Evolutionary conservation across 2,113 vertebrate genomes (phyloP), one percentile per base, ranked within the genome.

Genomic region (Serilophus lunatus): DNA sequence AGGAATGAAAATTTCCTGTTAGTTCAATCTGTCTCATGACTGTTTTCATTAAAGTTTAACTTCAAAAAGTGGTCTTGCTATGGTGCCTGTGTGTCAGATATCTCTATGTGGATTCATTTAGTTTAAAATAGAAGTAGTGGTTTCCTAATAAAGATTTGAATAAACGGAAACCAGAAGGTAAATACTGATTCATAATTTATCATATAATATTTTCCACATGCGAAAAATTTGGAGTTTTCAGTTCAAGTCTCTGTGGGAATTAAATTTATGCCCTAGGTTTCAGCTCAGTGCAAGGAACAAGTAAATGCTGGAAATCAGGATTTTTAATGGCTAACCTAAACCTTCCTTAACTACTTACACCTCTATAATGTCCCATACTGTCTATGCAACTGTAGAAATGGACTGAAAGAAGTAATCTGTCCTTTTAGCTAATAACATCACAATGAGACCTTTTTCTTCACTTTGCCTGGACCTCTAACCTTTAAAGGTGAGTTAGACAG

Each of bases 371-470:
- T 96, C 91, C 79, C 91, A 78, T 92, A 94, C 91, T 92, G 61
- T 94, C 95, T 96, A 97, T 96, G 96, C 76, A 96, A 97, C 86
- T 92, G 87, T 72, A 96, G 95, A 97, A 95, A 97, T n/a, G 36
- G 76, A 95, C 93, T 95, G 97, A 97, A 97, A 97, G 95, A 92
- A 93, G 91, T 97, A 97, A 95, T 96, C 95, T 95, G 45, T 95
- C 90, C 96, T 97, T 98, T 98, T 97, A 98, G 97, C 96, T 98
- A 97, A 97, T 97, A 97, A 97, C 96, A 97, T 98, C 97, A 98
- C 98, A 98, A 98, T 88, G 91, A 98, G 97, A 97, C 97, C 94
- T 97, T 98, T 97, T 96, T 97, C 96, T 98, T 98, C 97, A 97
- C 96, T 98, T 96, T 93, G 64, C 86, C 92, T 94, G 92, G 97